Percentiles rank a stretch among this genome's conserved stretches.
These are phyloP conservation scores for Drosophila pseudotakahashii DNA, from an alignment of 2,888 invertebrate species.

Conservation along the genomic window DNA sequence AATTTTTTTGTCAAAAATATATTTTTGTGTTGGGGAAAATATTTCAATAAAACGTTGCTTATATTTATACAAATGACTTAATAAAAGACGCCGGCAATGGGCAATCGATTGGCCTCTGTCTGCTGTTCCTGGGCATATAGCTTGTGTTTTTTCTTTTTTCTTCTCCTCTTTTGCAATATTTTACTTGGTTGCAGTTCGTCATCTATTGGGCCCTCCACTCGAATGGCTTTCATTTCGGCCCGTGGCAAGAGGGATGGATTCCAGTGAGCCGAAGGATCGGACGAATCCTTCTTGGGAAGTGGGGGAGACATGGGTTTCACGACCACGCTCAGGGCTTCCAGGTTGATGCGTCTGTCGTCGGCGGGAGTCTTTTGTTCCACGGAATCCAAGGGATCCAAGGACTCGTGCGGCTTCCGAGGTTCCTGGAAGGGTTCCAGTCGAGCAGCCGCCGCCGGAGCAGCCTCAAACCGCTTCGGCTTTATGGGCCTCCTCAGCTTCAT, in stretches of 20 bases:
- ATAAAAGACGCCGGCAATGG: constrained; percentile 4
- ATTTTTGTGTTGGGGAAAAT: background rate
- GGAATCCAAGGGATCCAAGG: background rate
- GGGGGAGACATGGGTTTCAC: background rate
- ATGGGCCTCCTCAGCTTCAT: background rate
- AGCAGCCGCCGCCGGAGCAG: constrained; percentile 47
- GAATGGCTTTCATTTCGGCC: background rate
- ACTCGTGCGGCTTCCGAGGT: background rate
- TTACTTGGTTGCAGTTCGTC: background rate
- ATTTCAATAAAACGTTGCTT: background rate
- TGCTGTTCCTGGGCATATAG: background rate
- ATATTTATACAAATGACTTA: background rate
- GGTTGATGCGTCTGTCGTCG: constrained; percentile 1
- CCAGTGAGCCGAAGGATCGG: background rate
- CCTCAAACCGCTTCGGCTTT: constrained; percentile 39
- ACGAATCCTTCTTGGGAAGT: background rate
- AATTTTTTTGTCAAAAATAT: constrained; percentile 2
- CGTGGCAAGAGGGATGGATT: background rate
- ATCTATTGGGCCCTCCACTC: background rate
- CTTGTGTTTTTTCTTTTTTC: background rate
- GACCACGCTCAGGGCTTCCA: constrained; percentile 4
- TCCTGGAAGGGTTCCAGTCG: constrained; percentile 26
- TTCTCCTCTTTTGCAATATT: background rate
- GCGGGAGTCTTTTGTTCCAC: background rate
- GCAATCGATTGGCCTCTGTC: too few relatives aligned